Evolutionary conservation across 2,113 vertebrate genomes (phyloP), one percentile per base, ranked within the genome.

Genomic region (Platichthys stellatus): DNA sequence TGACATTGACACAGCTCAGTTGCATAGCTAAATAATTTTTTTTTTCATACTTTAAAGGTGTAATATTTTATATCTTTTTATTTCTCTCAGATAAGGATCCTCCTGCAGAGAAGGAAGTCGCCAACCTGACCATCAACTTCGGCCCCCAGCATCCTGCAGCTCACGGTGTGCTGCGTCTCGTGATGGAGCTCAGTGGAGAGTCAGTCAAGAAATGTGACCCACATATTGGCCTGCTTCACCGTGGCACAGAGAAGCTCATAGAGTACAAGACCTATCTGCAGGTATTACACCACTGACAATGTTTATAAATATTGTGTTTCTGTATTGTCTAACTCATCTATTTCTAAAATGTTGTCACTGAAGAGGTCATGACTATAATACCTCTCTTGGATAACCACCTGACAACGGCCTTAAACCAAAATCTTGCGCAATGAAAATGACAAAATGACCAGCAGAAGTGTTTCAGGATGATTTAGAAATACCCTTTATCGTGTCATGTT

Each of bases 251-350:
- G 89, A 98, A 99, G 23, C 96, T 98, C 66, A 98, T 98, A 0
- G 97, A 99, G 83, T 95, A 98, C 92, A 98, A 99, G 91, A 98
- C 97, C 0, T 98, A 98, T 62, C 92, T 98, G 2, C 97, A 98
- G 97, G 97, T 97, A 78, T 20, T 12, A 3, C 4, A 24, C 21
- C 9, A 56, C 2, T 11, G 1, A 13, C n/a, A 13, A 23, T 56
- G 9, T 56, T 20, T 47, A 4, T 49, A 49, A 49, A 18, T 17
- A 49, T 1, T 15, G 45, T 54, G 51, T 20, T n/a, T 3, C 35
- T 38, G 35, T 10, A 38, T 38, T 8, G 10, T 38, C 35, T 38
- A 10, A 38, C 35, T 10, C 35, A 38, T 38, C 8, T 38, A 9
- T 38, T 38, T 31, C 31, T 31, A 1, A 38, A 38, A 38, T 8